These are phyloP conservation scores for Lasioglossum oenotherae DNA, from an alignment of 2,888 invertebrate species.

Conservation along the genomic window DNA sequence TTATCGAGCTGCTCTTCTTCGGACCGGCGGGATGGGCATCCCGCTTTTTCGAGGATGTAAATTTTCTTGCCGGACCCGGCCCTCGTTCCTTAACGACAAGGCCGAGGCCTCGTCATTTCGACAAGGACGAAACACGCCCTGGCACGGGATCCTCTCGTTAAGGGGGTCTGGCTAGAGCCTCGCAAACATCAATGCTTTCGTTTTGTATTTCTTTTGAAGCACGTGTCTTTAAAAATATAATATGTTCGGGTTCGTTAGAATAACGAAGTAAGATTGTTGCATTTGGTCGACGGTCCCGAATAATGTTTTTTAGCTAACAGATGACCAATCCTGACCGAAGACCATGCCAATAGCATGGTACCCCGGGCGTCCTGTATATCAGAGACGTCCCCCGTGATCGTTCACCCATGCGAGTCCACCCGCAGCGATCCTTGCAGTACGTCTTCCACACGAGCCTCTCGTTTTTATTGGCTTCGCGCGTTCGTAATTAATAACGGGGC, in stretches of 20 bases:
- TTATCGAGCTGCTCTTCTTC: constrained; percentile 19
- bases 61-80: constrained; percentile 21
- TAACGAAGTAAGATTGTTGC: not conserved
- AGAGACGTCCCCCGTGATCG: not conserved
- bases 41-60: constrained; percentile 37
- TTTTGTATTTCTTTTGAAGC: not conserved
- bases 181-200: not conserved
- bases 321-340: not conserved
- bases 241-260: no score
- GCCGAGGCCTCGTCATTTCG: not conserved
- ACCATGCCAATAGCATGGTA: not conserved
- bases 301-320: not conserved
- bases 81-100: constrained; percentile 25
- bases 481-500: constrained; percentile 72
- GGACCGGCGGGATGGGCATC: not conserved
- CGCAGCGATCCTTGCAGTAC: not conserved
- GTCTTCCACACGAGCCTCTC: constrained; percentile 29
- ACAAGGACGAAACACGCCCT: not conserved
- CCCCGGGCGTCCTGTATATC: not conserved
- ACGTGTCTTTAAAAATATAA: not conserved
- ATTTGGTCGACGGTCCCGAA: not conserved
- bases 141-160: not conserved
- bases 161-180: not conserved
- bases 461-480: constrained; percentile 64
- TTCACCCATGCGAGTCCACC: not conserved